Percentiles rank a stretch among this genome's conserved stretches.
phyloP scores from a whole-genome alignment of 1,140 invertebrate species.

The Plutomurus gul region DNA sequence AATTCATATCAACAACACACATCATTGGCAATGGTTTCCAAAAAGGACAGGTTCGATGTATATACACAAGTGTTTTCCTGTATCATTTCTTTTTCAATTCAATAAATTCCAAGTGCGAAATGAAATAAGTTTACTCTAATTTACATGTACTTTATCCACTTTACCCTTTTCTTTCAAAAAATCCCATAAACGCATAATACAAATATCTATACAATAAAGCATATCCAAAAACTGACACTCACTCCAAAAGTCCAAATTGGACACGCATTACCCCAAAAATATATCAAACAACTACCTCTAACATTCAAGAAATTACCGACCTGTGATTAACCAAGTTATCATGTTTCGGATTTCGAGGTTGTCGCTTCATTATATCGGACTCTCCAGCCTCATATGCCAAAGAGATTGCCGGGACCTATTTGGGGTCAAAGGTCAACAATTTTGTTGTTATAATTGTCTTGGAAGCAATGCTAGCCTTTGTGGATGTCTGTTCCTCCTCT shows the following conservation, averaged over 20 bases:
- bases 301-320: constrained; percentile 59
- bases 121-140: constrained; percentile 25
- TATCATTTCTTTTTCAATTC: not conserved
- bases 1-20: not conserved
- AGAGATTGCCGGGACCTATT: constrained; percentile 52
- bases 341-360: constrained; percentile 88
- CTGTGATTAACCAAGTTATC: constrained; percentile 96
- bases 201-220: no score
- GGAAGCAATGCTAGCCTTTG: not conserved
- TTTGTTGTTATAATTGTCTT: not conserved
- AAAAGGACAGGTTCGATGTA: constrained; percentile 5
- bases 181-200: no score
- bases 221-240: not conserved
- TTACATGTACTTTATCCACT: no score
- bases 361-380: constrained; percentile 96
- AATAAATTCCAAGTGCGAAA: not conserved
- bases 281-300: constrained; percentile 25
- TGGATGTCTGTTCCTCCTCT: no score
- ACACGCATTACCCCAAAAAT: no score
- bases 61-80: not conserved
- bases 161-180: no score
- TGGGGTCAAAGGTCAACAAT: not conserved
- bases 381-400: constrained; percentile 94
- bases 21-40: constrained; percentile 19
- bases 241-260: no score